A percentile compares a stretch with the other conserved stretches of the same genome.
Conservation (phyloP, 2,797 vertebrate genomes). For the Dallia pectoralis region DNA sequence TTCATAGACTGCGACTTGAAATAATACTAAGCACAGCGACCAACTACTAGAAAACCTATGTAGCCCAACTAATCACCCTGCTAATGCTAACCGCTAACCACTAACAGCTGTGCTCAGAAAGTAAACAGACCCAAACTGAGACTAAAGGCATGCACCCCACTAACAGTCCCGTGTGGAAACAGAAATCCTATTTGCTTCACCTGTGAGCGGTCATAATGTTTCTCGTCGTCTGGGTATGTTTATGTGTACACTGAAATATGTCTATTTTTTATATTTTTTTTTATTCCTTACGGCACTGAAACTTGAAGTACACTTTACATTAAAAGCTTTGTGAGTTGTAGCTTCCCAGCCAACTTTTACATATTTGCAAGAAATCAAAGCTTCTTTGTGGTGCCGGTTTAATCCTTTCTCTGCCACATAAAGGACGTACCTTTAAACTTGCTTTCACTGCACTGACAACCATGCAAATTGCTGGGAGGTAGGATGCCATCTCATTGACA, state of each 20-base stretch:
- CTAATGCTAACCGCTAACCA: no score
- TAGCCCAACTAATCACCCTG: no score
- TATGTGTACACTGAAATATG: background rate
- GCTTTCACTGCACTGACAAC: constrained; percentile 81
- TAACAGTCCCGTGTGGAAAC: no score
- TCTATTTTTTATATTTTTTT: constrained; percentile 13
- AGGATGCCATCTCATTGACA: constrained; percentile 82
- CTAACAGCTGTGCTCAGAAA: no score
- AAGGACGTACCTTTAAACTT: constrained; percentile 86
- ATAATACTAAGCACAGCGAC: no score
- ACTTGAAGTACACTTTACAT: background rate
- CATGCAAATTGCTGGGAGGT: constrained; percentile 84
- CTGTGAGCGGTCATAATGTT: no score
- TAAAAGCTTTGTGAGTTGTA: constrained; percentile 62
- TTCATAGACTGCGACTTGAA: no score
- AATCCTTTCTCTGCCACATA: constrained; percentile 82
- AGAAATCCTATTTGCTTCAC: no score
- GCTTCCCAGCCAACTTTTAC: constrained; percentile 76
- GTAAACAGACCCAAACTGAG: no score
- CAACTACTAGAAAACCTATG: no score
- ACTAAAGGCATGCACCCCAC: no score
- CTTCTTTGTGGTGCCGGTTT: constrained; percentile 78
- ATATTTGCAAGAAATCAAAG: constrained; percentile 82
- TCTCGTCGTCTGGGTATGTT: background rate
- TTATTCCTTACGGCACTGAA: background rate